Evolutionary conservation across 2,888 invertebrate genomes (phyloP), one percentile per base, ranked within the genome.

Genomic region (Hanleya hanleyi): DNA sequence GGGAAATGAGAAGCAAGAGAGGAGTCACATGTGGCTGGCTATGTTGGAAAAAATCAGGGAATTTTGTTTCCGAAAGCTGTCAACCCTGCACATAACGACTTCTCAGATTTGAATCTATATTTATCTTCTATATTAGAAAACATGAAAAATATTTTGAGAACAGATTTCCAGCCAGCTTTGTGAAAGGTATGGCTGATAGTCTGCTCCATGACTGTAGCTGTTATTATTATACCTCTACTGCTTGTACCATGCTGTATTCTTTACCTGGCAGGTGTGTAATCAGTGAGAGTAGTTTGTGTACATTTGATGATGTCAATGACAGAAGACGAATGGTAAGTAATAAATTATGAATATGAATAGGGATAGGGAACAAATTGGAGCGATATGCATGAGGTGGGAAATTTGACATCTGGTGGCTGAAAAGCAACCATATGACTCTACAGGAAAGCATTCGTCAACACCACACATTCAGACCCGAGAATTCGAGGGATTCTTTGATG

Each of bases 181-280:
- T 47, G 47, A 47, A 4, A n/a, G 47, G 18, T 18, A 47, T 7
- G 22, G 3, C 3, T 7, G 18, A n/a, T 47, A 7, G 1, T 2
- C 7, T 47, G 47, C 3, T 7, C 22, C 18, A 47, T 2, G 4
- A 47, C 47, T n/a, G 3, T 47, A 1, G 7, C 47, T 47, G 47
- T 18, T 4, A 18, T 47, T 2, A 5, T 22, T 7, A 7, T 47
- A 22, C 22, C 3, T n/a, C 22, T 4, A n/a, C 7, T 47, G 47
- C 18, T 47, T 47, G 47, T n/a, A 7, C 7, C 1, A 22, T 47
- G 2, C n/a, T 47, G 2, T 7, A 7, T 47, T 7, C 74, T 78
- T 15, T n/a, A n/a, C n/a, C n/a, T n/a, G n/a, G n/a, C 69, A 84
- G 84, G 68, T 83, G 82, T 76, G 61, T 75, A 62, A 57, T 79